Evolutionary conservation across 2,888 invertebrate species (phyloP).

Genomic region (Sphinx pinastri): DNA sequence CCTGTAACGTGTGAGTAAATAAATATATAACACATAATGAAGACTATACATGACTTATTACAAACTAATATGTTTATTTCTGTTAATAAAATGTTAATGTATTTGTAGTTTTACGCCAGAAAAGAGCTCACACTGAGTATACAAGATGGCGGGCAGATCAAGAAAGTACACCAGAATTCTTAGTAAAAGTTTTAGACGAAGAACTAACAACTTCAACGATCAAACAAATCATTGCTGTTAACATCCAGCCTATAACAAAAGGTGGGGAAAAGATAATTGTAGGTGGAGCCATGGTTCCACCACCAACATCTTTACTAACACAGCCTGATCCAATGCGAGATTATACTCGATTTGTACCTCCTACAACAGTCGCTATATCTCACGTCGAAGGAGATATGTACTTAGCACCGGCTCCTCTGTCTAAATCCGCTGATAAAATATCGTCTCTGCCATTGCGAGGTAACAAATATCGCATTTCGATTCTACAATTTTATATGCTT

Average conservation of each 20-base stretch:
- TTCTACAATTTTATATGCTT: not conserved
- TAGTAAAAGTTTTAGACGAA: constrained; percentile 78
- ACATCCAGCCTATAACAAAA: constrained; percentile 59
- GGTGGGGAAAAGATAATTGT: constrained; percentile 65
- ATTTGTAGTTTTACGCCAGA: constrained; percentile 59
- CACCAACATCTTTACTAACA: constrained; percentile 38
- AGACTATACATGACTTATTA: not conserved
- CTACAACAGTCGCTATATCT: constrained; percentile 48
- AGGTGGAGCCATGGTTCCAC: constrained; percentile 62
- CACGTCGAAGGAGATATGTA: constrained; percentile 39
- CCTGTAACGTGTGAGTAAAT: constrained; percentile 62
- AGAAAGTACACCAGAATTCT: constrained; percentile 65
- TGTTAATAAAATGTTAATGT: not conserved
- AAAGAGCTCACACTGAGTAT: constrained; percentile 66
- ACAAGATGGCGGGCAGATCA: constrained; percentile 69
- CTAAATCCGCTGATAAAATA: constrained; percentile 36
- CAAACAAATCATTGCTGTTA: constrained; percentile 62
- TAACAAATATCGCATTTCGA: constrained; percentile 26
- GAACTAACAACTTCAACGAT: constrained; percentile 53
- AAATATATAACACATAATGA: not conserved
- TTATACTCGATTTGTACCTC: constrained; percentile 69
- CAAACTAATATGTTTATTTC: no score
- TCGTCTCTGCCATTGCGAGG: constrained; percentile 42
- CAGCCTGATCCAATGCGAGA: constrained; percentile 47
- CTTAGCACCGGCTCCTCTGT: constrained; percentile 34